Evolutionary conservation across 2,888 invertebrate genomes (phyloP), one percentile per base, ranked within the genome.

Genomic region (Sarcophaga variegata): DNA sequence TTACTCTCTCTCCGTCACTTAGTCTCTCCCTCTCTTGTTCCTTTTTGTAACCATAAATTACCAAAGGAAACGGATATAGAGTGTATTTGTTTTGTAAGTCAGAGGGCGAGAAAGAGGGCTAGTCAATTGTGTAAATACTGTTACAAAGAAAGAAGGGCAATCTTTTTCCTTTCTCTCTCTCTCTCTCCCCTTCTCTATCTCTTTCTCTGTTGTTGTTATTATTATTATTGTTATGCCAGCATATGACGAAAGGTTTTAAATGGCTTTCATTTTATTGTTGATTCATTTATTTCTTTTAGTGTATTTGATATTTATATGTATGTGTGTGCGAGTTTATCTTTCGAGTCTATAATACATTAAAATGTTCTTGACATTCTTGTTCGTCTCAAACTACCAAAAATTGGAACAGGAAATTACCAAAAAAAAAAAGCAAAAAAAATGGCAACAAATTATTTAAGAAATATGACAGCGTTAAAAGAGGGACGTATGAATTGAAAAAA

Each of bases 361-460:
- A 59, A 22, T 85, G 77, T 63, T 67, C 82, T 82, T 82, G 82
- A 80, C 80, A 80, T 80, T 82, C 59, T 22, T 22, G 12, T 45
- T 74, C 59, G 37, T 37, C n/a, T 71, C 17, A 59, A 60, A 67
- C 27, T 67, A 45, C 45, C 63, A 76, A 64, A 54, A 64, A 67
- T 27, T 27, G 62, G 5, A 78, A 77, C 12, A 79, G 79, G 82
- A 86, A 82, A 82, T 82, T 82, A 66, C 71, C 20, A n/a, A 85
- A 85, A 69, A 81, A n/a, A 20, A 20, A 20, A 20, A 20, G 20
- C 20, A 20, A 20, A 85, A 85, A 69, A 85, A 72, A 37, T 69
- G 67, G 54, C 70, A 79, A 79, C 81, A 85, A 72, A 74, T 72
- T 81, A 60, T 78, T 69, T n/a, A 62, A 25, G 54, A 27, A 10